Evolutionary conservation across 1,140 invertebrate genomes (phyloP), one percentile per base, ranked within the genome.

Genomic region (Aethina tumida): DNA sequence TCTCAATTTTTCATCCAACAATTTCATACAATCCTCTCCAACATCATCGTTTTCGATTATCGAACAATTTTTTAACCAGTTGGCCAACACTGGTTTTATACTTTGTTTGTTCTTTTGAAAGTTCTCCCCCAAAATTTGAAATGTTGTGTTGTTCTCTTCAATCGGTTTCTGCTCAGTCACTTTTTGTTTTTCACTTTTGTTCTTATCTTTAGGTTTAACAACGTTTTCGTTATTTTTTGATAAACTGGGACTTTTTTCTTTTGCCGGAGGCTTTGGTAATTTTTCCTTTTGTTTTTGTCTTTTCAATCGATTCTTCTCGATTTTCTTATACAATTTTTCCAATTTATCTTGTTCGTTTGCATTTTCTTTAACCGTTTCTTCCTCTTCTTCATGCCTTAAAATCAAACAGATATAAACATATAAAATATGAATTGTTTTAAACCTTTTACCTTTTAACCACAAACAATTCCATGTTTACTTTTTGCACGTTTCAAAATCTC

Each of bases 1-100:
- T n/a, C n/a, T n/a, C n/a, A n/a, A n/a, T n/a, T n/a, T n/a, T n/a
- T n/a, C n/a, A n/a, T n/a, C n/a, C n/a, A n/a, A n/a, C n/a, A n/a
- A n/a, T n/a, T n/a, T n/a, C n/a, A n/a, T n/a, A n/a, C n/a, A n/a
- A 31, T 45, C 27, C 16, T 43, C 31, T 43, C 17, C 4, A 92
- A 52, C 22, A 96, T 63, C 68, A 66, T 24, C 69, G 70, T 33
- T 74, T 69, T 97, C 92, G n/a, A 97, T 87, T 47, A 81, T 74
- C 66, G 96, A 97, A 17, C 95, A 74, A 53, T 79, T 73, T 14
- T 67, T 65, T 7, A 95, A 73, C n/a, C 77, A 74, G 68, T 88
- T 84, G 45, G 65, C 63, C 52, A n/a, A n/a, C n/a, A n/a, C n/a
- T n/a, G n/a, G n/a, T 71, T 68, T 5, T 96, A 66, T 24, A 69